Evolutionary conservation across 1,140 invertebrate species (phyloP), one percentile per base, ranked within the genome.

Genomic region (Ostrea edulis): DNA sequence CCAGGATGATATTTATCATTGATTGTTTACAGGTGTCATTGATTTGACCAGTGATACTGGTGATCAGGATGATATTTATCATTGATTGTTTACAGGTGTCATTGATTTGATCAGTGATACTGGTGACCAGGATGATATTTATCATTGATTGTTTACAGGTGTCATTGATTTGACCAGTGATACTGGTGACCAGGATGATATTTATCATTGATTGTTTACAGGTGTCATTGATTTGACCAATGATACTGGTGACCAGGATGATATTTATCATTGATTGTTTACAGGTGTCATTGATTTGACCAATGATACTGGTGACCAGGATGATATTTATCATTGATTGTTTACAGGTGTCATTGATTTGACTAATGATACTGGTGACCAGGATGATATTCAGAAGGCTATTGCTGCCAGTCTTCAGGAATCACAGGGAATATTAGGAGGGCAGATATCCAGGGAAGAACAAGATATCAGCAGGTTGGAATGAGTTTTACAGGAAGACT

Each of bases 321-420:
- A 94, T 84, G 94, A 95, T 81, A 86, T 44, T 44, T 44, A 44
- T 44, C 35, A 44, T 1, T 44, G 35, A 44, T 44, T 44, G 35
- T 44, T 44, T 44, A 44, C 35, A 81, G 90, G 91, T 84, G 94
- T 95, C 17, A 94, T 95, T 68, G 95, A 95, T 89, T 89, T 95
- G 20, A 95, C 94, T 8, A 92, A 93, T 89, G 93, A 93, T 11
- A 89, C 84, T 81, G 88, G 84, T 85, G 93, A 94, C 20, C 87
- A 86, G 68, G 93, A 94, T 84, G 94, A 95, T 81, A 86, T 95
- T 17, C 94, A 95, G 88, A 94, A 95, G 91, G 95, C 95, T 29
- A 95, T 95, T 71, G 95, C 92, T 55, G 93, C 95, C 12, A 95
- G 95, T 89, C 90, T 95, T n/a, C 93, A 95, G 87, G 95, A 95